Evolutionary conservation across 2,113 vertebrate genomes (phyloP).

Genomic region (Atlantisia rogersi): DNA sequence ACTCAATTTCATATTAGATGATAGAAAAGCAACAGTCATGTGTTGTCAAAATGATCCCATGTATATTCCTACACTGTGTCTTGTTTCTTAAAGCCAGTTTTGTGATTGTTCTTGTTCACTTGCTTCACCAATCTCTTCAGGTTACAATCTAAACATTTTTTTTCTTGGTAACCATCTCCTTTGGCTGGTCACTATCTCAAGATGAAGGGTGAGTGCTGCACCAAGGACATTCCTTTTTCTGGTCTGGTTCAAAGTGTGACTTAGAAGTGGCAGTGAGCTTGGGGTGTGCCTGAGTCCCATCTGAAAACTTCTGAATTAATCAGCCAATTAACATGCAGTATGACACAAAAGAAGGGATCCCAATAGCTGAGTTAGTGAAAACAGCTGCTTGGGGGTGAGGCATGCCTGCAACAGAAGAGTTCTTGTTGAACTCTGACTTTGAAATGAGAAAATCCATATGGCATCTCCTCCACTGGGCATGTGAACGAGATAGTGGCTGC

Average conservation of each 20-base stretch:
- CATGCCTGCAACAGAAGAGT: accelerated
- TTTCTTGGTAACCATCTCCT: not conserved
- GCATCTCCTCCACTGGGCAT: not conserved
- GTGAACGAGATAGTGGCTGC: accelerated
- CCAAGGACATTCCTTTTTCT: not conserved
- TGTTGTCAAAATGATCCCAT: not conserved
- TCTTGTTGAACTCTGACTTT: not conserved
- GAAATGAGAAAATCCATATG: not conserved
- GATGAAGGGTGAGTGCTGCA: not conserved
- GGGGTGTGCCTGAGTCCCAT: not conserved
- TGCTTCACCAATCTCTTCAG: not conserved
- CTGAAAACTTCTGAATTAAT: not conserved
- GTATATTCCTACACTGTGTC: not conserved
- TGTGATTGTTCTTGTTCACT: not conserved
- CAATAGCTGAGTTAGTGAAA: not conserved
- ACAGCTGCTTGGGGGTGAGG: not conserved
- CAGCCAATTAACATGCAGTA: not conserved
- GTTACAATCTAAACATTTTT: not conserved
- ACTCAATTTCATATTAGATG: not conserved
- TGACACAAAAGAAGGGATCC: not conserved
- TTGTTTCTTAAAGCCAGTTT: not conserved
- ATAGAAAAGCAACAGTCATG: not conserved
- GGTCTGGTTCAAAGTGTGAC: not conserved
- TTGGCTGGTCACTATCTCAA: not conserved
- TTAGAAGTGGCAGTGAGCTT: not conserved